A percentile compares a stretch with the other conserved stretches of the same genome.
Conservation (phyloP, 2,888 invertebrate genomes). For the Pristionchus exspectatus region DNA sequence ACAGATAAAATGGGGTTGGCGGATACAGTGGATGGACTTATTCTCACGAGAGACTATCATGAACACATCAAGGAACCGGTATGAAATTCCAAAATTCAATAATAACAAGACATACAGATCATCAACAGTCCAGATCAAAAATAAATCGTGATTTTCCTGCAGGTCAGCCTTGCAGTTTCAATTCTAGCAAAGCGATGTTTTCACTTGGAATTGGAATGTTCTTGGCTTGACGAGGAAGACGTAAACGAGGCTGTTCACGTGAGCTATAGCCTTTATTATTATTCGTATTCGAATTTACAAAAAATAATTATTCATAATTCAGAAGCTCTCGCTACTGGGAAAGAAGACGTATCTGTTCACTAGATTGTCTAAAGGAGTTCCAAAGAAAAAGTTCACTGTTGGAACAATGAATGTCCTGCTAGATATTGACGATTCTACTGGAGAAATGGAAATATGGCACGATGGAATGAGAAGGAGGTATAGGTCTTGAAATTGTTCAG, state of each 20-base stretch:
- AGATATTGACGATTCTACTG: background rate
- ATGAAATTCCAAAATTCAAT: too few species aligned
- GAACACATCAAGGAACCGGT: background rate
- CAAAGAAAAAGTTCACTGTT: background rate
- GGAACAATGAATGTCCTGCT: background rate
- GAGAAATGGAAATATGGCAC: background rate
- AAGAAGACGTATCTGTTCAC: background rate
- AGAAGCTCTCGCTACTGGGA: background rate
- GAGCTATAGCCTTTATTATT: background rate
- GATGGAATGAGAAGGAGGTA: slow-evolving; percentile 1
- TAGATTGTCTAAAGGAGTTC: background rate
- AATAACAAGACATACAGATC: too few species aligned
- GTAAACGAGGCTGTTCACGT: background rate
- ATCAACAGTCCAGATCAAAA: too few species aligned
- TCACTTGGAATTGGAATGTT: background rate
- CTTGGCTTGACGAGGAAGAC: background rate
- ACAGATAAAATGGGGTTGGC: background rate
- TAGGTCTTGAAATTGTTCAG: background rate
- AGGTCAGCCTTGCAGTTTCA: background rate
- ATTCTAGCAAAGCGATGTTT: background rate
- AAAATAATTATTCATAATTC: background rate
- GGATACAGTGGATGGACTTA: background rate
- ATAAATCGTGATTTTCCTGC: too few species aligned
- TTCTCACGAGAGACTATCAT: background rate
- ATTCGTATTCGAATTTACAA: too few species aligned